Evolutionary conservation across 1,140 invertebrate species (phyloP).

Genomic region (Plectrocnemia conspersa): DNA sequence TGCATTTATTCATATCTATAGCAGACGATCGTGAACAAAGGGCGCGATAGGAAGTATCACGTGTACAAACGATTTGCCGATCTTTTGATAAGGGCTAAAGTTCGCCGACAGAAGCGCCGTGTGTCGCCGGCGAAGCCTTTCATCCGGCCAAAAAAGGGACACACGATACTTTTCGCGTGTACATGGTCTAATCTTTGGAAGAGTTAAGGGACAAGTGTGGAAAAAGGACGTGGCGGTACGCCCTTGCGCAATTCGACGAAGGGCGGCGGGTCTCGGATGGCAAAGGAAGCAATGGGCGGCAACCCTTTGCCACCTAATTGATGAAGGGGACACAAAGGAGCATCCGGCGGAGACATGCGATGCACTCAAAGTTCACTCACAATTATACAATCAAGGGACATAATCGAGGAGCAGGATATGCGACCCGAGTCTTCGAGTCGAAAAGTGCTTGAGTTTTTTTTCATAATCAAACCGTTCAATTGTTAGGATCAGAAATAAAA

Average conservation of each 20-base stretch:
- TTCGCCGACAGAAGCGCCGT: conserved; percentile 1
- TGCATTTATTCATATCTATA: neutral
- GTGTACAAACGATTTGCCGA: conserved; percentile 32
- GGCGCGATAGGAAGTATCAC: conserved; percentile 34
- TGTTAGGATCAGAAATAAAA: too few relatives aligned
- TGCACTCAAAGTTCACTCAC: conserved; percentile 13
- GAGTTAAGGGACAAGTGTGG: conserved; percentile 20
- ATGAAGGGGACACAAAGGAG: conserved; percentile 10
- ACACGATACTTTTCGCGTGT: conserved; percentile 34
- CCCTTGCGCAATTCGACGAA: conserved; percentile 7
- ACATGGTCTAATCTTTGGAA: conserved; percentile 23
- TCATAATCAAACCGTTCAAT: too few relatives aligned
- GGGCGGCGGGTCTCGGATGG: conserved; percentile 4
- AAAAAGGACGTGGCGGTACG: conserved; percentile 24
- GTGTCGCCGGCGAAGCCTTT: conserved; percentile 19
- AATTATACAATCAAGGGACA: too few relatives aligned
- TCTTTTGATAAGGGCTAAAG: conserved; percentile 27
- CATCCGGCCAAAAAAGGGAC: conserved; percentile 8
- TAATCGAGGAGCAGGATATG: too few relatives aligned
- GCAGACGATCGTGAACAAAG: too few relatives aligned
- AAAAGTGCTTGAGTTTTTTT: too few relatives aligned
- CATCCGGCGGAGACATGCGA: conserved; percentile 21
- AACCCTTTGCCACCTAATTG: conserved; percentile 28
- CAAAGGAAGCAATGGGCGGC: conserved; percentile 28
- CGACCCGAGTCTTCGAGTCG: too few relatives aligned